Evolutionary conservation across 2,888 invertebrate species (phyloP), one percentile per base, ranked within the genome.

Genomic region (Drosophila macrospina): DNA sequence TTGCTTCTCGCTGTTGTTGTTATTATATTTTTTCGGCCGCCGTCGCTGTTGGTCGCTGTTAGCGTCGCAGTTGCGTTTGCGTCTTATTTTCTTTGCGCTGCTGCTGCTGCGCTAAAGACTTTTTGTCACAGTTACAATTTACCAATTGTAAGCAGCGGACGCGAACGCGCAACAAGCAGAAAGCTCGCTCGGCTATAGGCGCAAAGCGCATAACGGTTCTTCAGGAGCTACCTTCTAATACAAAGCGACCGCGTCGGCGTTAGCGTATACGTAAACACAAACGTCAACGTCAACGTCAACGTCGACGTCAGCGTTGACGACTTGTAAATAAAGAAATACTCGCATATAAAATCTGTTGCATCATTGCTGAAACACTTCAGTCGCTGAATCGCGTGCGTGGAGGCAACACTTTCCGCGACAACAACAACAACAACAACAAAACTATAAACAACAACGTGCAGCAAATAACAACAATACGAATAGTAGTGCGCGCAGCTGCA

Each of bases 311-410:
- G 32, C 78, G 74, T 47, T 55, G 57, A 72, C 78, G 80, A 89
- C 81, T 88, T 88, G 82, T 89, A 86, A 89, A 81, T 80, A 71
- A 74, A 80, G 80, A 80, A 80, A 78, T 70, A 91, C 78, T 76
- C 83, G 80, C 83, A 77, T 92, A 91, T 91, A 92, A 90, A 92
- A 92, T 91, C 91, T 91, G 92, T 92, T 92, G 92, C 92, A 92
- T 92, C 92, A 92, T 87, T 91, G 90, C 83, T 88, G 89, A 89
- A 91, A 91, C 91, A 91, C 92, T 92, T 92, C 91, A 92, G 92
- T 92, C 90, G 90, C 84, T 86, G 85, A 88, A 91, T 70, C 88
- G 83, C 83, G 91, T 89, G 91, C 91, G 90, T 88, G 89, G 82
- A 89, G 89, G 82, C 86, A 87, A 89, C 83, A 75, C 74, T 57